These are phyloP conservation scores for Trichosurus vulpecula DNA, from an alignment of 2,797 vertebrate genomes.

Conservation along the genomic window DNA sequence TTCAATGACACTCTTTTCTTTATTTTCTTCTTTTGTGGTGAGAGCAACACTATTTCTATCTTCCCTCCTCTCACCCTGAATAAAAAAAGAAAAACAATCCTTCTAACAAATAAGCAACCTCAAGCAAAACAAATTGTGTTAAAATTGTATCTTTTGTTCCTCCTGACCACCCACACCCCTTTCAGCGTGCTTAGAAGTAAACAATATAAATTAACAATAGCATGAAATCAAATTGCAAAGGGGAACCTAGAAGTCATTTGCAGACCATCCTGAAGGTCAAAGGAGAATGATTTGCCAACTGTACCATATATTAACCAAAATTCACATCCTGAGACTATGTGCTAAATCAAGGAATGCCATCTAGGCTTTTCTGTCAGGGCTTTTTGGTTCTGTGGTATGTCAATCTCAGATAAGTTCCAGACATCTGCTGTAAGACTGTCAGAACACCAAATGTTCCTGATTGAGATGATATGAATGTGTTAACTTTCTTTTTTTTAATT, in stretches of 20 bases:
- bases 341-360: not conserved
- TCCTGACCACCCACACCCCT: no score
- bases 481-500: not conserved
- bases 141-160: not conserved
- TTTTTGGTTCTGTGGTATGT: not conserved
- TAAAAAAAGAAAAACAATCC: not conserved
- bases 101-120: not conserved
- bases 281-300: not conserved
- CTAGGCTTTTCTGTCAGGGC: not conserved
- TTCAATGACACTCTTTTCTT: not conserved
- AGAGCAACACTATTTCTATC: not conserved
- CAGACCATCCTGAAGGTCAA: not conserved
- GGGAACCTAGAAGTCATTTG: not conserved
- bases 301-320: not conserved
- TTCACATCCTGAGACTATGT: not conserved
- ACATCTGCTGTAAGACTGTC: not conserved
- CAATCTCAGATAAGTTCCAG: not conserved
- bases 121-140: not conserved
- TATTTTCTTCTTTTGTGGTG: not conserved
- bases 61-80: not conserved
- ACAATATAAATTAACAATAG: not conserved
- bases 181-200: not conserved
- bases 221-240: not conserved
- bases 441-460: not conserved
- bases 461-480: no score